phyloP scores from a whole-genome alignment of 2,113 vertebrate species.

The Setophaga kirtlandii region DNA sequence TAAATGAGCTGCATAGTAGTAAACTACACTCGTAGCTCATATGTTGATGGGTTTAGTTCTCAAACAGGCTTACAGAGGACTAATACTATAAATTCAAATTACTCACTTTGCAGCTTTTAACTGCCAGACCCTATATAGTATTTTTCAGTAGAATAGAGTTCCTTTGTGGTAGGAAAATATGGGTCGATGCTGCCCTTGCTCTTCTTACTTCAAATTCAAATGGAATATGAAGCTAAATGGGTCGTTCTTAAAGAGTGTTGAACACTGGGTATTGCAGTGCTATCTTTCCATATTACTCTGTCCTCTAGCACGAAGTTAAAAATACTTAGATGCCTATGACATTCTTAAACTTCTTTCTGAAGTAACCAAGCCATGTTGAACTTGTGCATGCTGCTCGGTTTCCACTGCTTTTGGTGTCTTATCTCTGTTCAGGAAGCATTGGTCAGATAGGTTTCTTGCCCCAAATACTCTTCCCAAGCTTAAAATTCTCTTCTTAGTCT shows the following conservation, averaged over 20 bases:
- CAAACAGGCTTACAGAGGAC: not conserved
- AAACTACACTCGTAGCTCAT: not conserved
- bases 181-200: not conserved
- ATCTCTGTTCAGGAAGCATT: not conserved
- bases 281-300: not conserved
- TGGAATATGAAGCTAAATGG: not conserved
- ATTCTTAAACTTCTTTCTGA: not conserved
- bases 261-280: not conserved
- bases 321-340: not conserved
- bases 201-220: not conserved
- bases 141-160: not conserved
- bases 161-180: not conserved
- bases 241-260: not conserved
- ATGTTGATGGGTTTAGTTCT: not conserved
- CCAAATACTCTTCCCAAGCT: not conserved
- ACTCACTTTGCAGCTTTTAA: not conserved
- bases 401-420: not conserved
- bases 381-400: not conserved
- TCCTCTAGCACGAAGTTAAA: not conserved
- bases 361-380: not conserved
- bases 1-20: not conserved
- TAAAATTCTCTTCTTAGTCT: not conserved
- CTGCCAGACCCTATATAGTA: rapidly evolving
- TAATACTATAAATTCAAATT: not conserved
- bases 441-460: not conserved